phyloP scores from a whole-genome alignment of 2,113 vertebrate species.

The Prochilodus magdalenae region DNA sequence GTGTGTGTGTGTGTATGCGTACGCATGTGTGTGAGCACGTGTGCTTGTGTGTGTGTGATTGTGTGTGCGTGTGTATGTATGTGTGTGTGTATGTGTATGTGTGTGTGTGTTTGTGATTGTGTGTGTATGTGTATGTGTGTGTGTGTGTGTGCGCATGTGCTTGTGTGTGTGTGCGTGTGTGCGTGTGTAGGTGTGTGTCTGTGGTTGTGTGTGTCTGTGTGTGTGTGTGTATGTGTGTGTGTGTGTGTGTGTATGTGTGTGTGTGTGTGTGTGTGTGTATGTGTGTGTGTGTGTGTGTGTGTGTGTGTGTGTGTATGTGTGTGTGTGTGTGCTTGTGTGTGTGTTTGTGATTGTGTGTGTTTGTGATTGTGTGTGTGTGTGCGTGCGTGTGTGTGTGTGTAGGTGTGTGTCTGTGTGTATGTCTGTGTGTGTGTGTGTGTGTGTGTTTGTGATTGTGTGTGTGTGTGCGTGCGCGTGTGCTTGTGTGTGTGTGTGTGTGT shows the following conservation, averaged over 20 bases:
- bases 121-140: neutral
- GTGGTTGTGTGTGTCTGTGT: no score
- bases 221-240: neutral
- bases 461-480: neutral
- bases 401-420: neutral
- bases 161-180: slow-evolving; percentile 7
- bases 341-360: no score
- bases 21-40: neutral
- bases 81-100: slow-evolving; percentile 8
- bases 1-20: slow-evolving; percentile 7
- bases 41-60: slow-evolving; percentile 2
- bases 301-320: slow-evolving; percentile 7
- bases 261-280: slow-evolving; percentile 10
- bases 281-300: neutral
- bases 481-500: slow-evolving; percentile 7
- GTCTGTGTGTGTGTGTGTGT: slow-evolving; percentile 5
- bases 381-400: neutral
- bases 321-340: slow-evolving; percentile 9
- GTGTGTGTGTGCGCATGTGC: slow-evolving; percentile 5
- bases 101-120: slow-evolving; percentile 11
- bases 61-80: neutral
- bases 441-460: no score
- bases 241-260: slow-evolving; percentile 1
- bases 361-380: no score
- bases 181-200: no score